Percentiles rank a stretch among this genome's conserved stretches.
These are phyloP conservation scores for Tapirus indicus DNA, from an alignment of 2,797 vertebrate genomes.

Conservation along the genomic window DNA sequence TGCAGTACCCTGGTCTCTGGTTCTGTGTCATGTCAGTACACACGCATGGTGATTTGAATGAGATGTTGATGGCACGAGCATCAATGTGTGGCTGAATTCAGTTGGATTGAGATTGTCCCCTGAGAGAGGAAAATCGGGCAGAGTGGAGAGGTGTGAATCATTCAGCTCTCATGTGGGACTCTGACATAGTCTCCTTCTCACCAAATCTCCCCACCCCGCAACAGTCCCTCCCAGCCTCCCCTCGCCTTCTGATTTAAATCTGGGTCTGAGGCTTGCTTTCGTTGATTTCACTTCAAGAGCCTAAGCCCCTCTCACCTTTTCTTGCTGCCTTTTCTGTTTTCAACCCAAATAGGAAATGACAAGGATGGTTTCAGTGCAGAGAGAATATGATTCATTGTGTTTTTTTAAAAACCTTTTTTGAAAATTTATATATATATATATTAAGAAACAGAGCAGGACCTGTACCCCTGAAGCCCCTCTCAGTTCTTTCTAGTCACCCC, in stretches of 20 bases:
- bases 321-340: slow-evolving; percentile 64
- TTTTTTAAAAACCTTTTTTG: slow-evolving; percentile 49
- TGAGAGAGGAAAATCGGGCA: background rate
- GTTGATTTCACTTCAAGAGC: slow-evolving; percentile 25
- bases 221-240: background rate
- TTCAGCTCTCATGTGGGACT: background rate
- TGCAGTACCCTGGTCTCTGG: background rate
- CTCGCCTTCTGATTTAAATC: background rate
- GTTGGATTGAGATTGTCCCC: background rate
- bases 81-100: background rate
- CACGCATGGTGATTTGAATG: background rate
- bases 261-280: background rate
- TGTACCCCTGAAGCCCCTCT: accelerated
- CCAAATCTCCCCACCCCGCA: accelerated
- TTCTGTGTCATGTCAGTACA: background rate
- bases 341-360: slow-evolving; percentile 69
- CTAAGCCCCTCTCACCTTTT: slow-evolving; percentile 25
- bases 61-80: background rate
- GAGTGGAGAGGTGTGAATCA: background rate
- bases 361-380: slow-evolving; percentile 37
- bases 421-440: background rate
- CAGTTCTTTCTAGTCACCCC: background rate
- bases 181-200: background rate
- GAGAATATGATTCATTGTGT: slow-evolving; percentile 65
- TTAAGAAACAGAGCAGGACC: background rate